Conservation (phyloP, 30 jellyfish, hydroid and myxozoan genomes). For the Cassiopea xamachana region DNA sequence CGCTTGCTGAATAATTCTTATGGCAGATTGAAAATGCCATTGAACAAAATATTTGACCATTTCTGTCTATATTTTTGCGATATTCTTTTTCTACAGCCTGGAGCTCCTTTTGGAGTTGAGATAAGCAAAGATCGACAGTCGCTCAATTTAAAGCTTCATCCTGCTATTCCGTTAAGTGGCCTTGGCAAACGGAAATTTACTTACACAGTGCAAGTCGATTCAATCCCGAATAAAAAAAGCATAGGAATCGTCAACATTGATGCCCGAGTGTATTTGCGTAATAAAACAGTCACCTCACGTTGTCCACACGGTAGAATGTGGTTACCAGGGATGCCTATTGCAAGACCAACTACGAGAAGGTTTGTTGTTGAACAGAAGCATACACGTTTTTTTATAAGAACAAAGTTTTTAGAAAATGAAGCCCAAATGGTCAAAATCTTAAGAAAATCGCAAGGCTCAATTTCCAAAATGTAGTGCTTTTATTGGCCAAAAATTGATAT, state of each 20-base stretch:
- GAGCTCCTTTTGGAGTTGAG: constrained; percentile 39
- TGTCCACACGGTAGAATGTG: constrained; percentile 75
- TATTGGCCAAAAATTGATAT: no score
- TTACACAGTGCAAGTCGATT: constrained; percentile 45
- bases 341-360: constrained; percentile 48
- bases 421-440: no score
- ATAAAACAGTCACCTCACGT: constrained; percentile 52
- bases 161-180: constrained; percentile 57
- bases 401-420: no score
- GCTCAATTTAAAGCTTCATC: constrained; percentile 41
- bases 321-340: constrained; percentile 68
- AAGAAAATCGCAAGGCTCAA: no score
- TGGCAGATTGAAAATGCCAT: no score
- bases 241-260: constrained; percentile 38
- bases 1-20: no score
- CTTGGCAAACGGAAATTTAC: constrained; percentile 42
- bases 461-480: no score
- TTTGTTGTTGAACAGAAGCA: background rate
- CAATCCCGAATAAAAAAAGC: constrained; percentile 3
- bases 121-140: constrained; percentile 51
- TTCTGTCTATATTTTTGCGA: no score
- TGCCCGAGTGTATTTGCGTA: constrained; percentile 35
- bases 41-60: no score
- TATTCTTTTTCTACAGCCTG: constrained; percentile 25
- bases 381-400: no score